Conservation (phyloP, 2,797 vertebrate genomes). For the Kryptopterus vitreolus region DNA sequence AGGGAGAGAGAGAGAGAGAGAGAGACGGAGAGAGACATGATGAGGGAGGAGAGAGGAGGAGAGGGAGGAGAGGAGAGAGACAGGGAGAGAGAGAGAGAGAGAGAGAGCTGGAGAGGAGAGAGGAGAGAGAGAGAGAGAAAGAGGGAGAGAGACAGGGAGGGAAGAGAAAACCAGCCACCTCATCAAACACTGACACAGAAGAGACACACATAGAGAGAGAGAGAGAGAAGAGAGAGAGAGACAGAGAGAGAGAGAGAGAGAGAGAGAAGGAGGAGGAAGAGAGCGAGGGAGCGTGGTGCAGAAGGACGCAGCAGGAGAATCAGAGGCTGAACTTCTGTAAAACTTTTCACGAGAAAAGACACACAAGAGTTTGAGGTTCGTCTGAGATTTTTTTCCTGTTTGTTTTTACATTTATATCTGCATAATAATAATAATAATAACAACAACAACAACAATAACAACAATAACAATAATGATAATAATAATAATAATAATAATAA, state of each 20-base stretch:
- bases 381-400: not conserved
- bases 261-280: not conserved
- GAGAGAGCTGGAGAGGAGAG: no score
- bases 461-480: no score
- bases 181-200: slow-evolving; percentile 71
- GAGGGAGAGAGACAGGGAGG: slow-evolving; percentile 17
- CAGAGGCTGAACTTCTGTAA: slow-evolving; percentile 26
- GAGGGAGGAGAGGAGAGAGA: slow-evolving; percentile 22
- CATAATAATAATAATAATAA: not conserved
- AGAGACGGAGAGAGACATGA: slow-evolving; percentile 40
- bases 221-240: slow-evolving; percentile 48
- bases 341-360: slow-evolving; percentile 5
- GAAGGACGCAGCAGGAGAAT: slow-evolving; percentile 29
- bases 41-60: slow-evolving; percentile 23
- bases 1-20: slow-evolving; percentile 29
- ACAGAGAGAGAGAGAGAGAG: not conserved
- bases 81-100: not conserved
- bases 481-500: no score
- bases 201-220: slow-evolving; percentile 64
- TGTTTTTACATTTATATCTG: not conserved
- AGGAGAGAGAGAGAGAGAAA: no score
- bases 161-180: slow-evolving; percentile 66
- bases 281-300: slow-evolving; percentile 30
- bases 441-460: no score
- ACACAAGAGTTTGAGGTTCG: slow-evolving; percentile 56